Base-by-base conservation (phyloP, 1,140 invertebrate genomes). In the Armadillidium nasatum region DNA sequence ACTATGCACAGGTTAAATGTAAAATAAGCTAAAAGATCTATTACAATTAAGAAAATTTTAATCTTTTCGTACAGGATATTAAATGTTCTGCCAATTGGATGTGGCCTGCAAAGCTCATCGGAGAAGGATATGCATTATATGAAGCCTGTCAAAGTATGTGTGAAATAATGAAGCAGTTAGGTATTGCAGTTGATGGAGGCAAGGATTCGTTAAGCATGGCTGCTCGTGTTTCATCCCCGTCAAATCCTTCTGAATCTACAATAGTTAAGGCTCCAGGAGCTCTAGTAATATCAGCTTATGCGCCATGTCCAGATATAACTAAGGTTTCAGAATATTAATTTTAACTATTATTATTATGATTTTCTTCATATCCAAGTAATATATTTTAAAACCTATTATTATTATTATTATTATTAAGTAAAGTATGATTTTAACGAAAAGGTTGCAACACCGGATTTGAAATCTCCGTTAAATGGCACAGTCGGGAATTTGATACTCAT, bases 61-160 rank as follows among this genome's bases (percentile, higher is more conserved):
- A n/a, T n/a, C n/a, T 43, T 22, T 74, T 22, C 45, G 80, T 79
- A 11, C 79, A 90, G 84, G 96, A 98, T 85, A 90, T 98, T 10
- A 98, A 98, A 86, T 98, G 96, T 83, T 96, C 94, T 78, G 96
- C 93, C 4, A 99, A 99, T 85, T 99, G 97, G 97, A 99, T 99
- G 97, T 99, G 96, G 97, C 90, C 96, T 4, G 96, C 96, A 9
- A 98, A 98, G 86, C 87, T 97, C 15, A 89, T 91, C 0, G 94
- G 92, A 0, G 96, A 98, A 86, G 96, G 96, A 7, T 93, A 92
- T 19, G 88, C 90, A 46, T 85, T 99, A 33, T 93, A 91, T 78
- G 90, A 91, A 71, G 94, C 97, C 2, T 98, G 96, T 83, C 84
- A 86, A 60, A 93, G 95, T 13, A 93, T 98, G 89, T 96, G 94